These are phyloP conservation scores for Euwallacea fornicatus DNA, from an alignment of 1,140 invertebrate species.

Conservation along the genomic window DNA sequence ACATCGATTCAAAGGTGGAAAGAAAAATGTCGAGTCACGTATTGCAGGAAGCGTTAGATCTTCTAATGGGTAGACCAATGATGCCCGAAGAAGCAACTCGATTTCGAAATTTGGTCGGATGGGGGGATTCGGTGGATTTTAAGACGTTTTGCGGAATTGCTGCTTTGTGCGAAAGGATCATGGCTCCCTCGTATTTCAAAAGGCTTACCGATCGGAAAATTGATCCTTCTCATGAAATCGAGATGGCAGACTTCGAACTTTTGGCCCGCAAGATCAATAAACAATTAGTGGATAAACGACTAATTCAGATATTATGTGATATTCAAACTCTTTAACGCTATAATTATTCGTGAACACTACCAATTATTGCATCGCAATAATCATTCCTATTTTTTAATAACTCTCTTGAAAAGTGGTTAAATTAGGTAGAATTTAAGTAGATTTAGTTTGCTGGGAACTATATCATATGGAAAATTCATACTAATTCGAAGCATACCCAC, in stretches of 20 bases:
- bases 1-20: conserved; percentile 48
- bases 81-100: conserved; percentile 54
- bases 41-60: conserved; percentile 58
- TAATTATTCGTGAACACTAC: neutral
- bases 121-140: conserved; percentile 61
- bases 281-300: conserved; percentile 42
- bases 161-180: conserved; percentile 64
- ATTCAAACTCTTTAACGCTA: conserved; percentile 18
- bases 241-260: conserved; percentile 53
- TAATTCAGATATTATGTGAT: conserved; percentile 22
- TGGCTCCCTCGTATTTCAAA: conserved; percentile 48
- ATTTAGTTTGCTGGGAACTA: too few relatives aligned
- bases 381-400: too few relatives aligned
- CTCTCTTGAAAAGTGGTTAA: too few relatives aligned
- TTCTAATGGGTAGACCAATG: conserved; percentile 64
- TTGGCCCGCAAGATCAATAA: conserved; percentile 47
- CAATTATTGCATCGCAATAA: too few relatives aligned
- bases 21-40: conserved; percentile 53
- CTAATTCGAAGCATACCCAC: too few relatives aligned
- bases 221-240: conserved; percentile 55
- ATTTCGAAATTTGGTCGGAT: conserved; percentile 57
- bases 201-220: conserved; percentile 47
- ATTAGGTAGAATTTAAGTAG: too few relatives aligned
- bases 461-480: too few relatives aligned
- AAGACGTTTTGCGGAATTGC: conserved; percentile 69